A percentile compares a stretch with the other conserved stretches of the same genome.
phyloP scores from a whole-genome alignment of 2,888 invertebrate genomes.

The Enchytraeus crypticus region DNA sequence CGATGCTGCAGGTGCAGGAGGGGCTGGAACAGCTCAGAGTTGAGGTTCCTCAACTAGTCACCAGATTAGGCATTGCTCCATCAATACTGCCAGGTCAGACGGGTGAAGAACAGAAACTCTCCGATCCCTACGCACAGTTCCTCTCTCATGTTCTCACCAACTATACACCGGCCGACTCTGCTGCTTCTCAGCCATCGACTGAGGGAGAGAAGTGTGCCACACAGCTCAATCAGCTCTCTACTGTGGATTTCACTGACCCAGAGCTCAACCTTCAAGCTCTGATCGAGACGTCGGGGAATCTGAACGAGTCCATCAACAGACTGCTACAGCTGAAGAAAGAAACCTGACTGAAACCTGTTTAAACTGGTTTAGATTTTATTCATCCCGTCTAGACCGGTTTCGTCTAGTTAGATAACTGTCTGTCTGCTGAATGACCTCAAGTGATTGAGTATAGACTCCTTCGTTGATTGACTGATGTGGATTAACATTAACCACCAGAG shows the following conservation, averaged over 20 bases:
- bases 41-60: conserved; percentile 61
- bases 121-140: not conserved
- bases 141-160: not conserved
- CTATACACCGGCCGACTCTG: no score
- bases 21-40: conserved; percentile 79
- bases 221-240: not conserved
- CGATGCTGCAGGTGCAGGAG: conserved; percentile 87
- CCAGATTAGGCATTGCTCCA: no score
- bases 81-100: no score
- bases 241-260: not conserved
- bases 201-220: not conserved
- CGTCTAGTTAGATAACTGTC: no score
- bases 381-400: no score
- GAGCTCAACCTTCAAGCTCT: not conserved
- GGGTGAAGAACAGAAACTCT: not conserved
- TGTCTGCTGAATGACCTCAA: no score
- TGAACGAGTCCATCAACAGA: not conserved
- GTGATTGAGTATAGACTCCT: no score
- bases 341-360: no score
- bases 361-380: no score
- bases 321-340: not conserved
- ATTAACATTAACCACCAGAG: no score
- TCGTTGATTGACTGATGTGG: no score
- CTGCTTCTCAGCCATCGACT: not conserved
- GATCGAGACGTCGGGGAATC: not conserved